Evolutionary conservation across 2,888 invertebrate genomes (phyloP).

Genomic region (Sepiola atlantica): DNA sequence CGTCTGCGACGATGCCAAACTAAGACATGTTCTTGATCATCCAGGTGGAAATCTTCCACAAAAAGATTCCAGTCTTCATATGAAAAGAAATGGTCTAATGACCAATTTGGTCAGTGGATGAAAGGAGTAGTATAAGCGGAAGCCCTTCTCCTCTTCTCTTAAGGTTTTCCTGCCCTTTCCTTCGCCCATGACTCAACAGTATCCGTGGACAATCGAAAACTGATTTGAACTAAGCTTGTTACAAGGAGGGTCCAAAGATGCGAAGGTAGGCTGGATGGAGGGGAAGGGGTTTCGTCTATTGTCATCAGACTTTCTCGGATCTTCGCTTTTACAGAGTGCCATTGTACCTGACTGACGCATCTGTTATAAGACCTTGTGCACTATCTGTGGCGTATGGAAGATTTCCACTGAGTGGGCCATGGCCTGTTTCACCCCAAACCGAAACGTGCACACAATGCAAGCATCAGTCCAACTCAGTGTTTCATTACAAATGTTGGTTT

Average conservation of each 20-base stretch:
- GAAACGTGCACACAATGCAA: background rate
- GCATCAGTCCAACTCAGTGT: background rate
- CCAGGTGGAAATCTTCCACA: background rate
- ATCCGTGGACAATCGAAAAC: constrained; percentile 2
- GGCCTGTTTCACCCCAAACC: background rate
- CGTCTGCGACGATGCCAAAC: background rate
- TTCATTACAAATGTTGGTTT: background rate
- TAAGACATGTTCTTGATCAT: background rate
- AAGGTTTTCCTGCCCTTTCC: background rate
- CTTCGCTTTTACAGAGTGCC: background rate
- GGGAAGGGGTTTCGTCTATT: background rate
- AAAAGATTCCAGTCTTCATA: constrained; percentile 6
- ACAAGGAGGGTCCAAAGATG: background rate
- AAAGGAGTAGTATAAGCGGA: background rate
- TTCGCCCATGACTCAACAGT: background rate
- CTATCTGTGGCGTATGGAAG: background rate
- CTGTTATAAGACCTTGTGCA: background rate
- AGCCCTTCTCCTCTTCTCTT: background rate
- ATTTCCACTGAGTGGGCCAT: background rate
- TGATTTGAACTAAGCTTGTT: background rate
- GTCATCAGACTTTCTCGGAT: background rate
- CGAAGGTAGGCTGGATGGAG: background rate
- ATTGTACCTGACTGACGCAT: background rate
- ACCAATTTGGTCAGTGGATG: constrained; percentile 32
- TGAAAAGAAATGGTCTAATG: constrained; percentile 11